These are phyloP conservation scores for Pseudorectes ferrugineus DNA, from an alignment of 2,113 vertebrate genomes.

Conservation along the genomic window DNA sequence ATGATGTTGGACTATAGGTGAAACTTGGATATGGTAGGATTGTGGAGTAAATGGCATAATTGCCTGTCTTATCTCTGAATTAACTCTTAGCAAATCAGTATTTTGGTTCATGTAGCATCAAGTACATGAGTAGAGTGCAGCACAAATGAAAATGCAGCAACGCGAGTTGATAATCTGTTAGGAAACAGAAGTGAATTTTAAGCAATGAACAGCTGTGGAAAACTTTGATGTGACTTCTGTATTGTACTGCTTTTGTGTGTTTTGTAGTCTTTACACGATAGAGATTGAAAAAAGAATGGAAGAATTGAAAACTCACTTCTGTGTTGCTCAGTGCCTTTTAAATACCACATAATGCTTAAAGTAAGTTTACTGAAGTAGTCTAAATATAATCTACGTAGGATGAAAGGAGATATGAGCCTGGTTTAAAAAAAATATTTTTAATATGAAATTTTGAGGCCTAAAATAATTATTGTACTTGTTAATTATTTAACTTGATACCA, in stretches of 20 bases:
- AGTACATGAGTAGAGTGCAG: rapidly evolving
- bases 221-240: background rate
- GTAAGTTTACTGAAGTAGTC: background rate
- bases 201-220: background rate
- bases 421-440: background rate
- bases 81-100: background rate
- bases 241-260: background rate
- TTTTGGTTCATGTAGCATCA: background rate
- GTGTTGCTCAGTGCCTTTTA: background rate
- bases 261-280: background rate
- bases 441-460: rapidly evolving
- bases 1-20: background rate
- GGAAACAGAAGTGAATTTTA: background rate
- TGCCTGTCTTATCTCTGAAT: background rate
- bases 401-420: background rate
- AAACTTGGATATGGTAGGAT: rapidly evolving
- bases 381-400: background rate
- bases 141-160: background rate
- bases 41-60: background rate
- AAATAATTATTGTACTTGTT: background rate
- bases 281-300: background rate
- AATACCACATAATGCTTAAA: background rate
- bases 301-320: background rate
- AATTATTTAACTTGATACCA: background rate
- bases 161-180: rapidly evolving